phyloP scores from a whole-genome alignment of 2,888 invertebrate genomes.

The Campoplex nolae region DNA sequence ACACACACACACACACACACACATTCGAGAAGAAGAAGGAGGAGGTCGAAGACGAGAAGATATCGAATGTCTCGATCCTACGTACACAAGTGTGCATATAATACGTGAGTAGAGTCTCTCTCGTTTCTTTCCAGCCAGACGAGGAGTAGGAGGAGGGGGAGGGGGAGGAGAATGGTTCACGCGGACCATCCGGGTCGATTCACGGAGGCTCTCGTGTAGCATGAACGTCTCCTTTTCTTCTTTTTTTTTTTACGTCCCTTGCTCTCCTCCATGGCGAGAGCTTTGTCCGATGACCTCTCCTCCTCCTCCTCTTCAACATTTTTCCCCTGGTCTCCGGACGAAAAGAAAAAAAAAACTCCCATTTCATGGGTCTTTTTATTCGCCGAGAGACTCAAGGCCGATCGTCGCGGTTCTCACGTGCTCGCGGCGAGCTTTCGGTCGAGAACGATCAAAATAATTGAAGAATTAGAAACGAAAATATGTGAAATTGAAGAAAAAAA shows the following conservation, averaged over 20 bases:
- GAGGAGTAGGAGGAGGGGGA: neutral
- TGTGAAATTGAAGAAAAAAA: neutral
- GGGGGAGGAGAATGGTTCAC: slow-evolving; percentile 38
- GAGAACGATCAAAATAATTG: too few relatives aligned
- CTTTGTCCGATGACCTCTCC: slow-evolving; percentile 64
- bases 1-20: slow-evolving; percentile 40
- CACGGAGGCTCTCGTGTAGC: slow-evolving; percentile 40
- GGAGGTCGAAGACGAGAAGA: slow-evolving; percentile 62
- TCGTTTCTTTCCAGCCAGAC: slow-evolving; percentile 34
- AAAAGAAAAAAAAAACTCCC: neutral
- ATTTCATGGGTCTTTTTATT: too few relatives aligned
- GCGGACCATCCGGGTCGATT: slow-evolving; percentile 65
- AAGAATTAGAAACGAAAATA: too few relatives aligned
- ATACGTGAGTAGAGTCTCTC: slow-evolving; percentile 17
- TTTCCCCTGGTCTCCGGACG: too few relatives aligned
- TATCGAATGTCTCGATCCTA: slow-evolving; percentile 62
- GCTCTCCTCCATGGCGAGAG: slow-evolving; percentile 17
- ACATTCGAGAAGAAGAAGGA: slow-evolving; percentile 12
- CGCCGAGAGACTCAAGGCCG: too few relatives aligned
- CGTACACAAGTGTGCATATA: neutral
- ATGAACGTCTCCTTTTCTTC: slow-evolving; percentile 7
- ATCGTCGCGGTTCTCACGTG: too few relatives aligned
- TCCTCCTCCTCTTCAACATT: too few relatives aligned
- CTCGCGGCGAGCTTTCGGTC: too few relatives aligned
- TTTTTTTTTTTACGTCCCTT: neutral